Evolutionary conservation across 2,888 invertebrate genomes (phyloP), one percentile per base, ranked within the genome.

Genomic region (Oscheius sp.): DNA sequence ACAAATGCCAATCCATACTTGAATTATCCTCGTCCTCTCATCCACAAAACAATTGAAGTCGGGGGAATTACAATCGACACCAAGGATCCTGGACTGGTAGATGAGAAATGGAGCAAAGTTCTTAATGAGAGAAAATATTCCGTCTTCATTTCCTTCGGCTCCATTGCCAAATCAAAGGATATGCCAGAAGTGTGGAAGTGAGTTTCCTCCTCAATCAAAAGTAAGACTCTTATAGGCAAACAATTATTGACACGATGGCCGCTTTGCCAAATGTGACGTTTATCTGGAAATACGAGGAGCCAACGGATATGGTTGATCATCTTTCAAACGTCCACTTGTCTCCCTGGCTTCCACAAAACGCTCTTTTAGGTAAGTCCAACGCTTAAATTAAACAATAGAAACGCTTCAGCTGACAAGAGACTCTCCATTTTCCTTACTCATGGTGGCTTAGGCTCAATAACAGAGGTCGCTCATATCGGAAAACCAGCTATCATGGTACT

Each of bases 311-410:
- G 58, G 57, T 64, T n/a, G 48, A 69, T n/a, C 46, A 48, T 20
- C 55, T 73, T n/a, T 31, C 37, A 0, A 81, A 81, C 70, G 66
- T 81, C n/a, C 33, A 69, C 20, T 33, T 80, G 1, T 66, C 66
- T 6, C 70, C 71, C 27, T 81, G 81, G 81, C 65, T 77, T 45
- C 81, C 81, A 3, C 81, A 81, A 58, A 72, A 65, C 37, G 75
- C 73, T 55, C 42, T 81, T 10, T 48, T 81, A n/a, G 77, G 57
- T 66, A 48, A 6, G 31, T 10, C n/a, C n/a, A n/a, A n/a, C n/a
- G n/a, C n/a, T n/a, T n/a, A n/a, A n/a, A n/a, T n/a, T n/a, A n/a
- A n/a, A n/a, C n/a, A n/a, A n/a, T n/a, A n/a, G n/a, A n/a, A n/a
- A n/a, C n/a, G n/a, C n/a, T n/a, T n/a, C n/a, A n/a, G n/a, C 57